Evolutionary conservation across 2,113 vertebrate genomes (phyloP).

Genomic region (Dromaius novaehollandiae): DNA sequence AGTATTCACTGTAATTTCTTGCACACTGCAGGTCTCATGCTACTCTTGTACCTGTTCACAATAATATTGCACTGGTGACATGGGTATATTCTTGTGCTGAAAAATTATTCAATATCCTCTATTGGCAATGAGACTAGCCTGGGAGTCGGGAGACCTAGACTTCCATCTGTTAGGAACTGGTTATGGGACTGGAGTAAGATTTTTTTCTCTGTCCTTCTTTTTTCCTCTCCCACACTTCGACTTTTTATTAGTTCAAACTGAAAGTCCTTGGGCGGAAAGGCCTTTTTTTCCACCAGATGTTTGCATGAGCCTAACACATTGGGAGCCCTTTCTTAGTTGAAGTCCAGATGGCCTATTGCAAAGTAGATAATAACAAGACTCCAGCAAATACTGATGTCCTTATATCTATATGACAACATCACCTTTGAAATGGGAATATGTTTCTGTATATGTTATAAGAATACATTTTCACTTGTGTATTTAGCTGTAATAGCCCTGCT

Average conservation of each 20-base stretch:
- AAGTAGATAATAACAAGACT: constrained; percentile 52
- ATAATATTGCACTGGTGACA: background rate
- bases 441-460: background rate
- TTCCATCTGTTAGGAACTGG: constrained; percentile 24
- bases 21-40: fast-evolving
- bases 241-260: constrained; percentile 5
- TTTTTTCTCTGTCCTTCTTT: background rate
- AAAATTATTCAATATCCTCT: background rate
- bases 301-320: constrained; percentile 38
- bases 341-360: constrained; percentile 50
- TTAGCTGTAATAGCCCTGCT: background rate
- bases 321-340: constrained; percentile 19
- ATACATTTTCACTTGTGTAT: background rate
- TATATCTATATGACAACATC: background rate
- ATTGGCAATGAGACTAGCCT: background rate
- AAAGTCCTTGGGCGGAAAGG: constrained; percentile 39
- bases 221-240: background rate
- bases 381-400: constrained; percentile 17
- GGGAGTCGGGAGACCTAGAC: background rate
- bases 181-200: background rate
- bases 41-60: background rate
- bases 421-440: constrained; percentile 35
- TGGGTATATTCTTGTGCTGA: background rate
- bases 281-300: constrained; percentile 35
- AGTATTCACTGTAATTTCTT: background rate